Conservation (phyloP, 1,140 invertebrate species). For the Neodiprion virginianus region DNA sequence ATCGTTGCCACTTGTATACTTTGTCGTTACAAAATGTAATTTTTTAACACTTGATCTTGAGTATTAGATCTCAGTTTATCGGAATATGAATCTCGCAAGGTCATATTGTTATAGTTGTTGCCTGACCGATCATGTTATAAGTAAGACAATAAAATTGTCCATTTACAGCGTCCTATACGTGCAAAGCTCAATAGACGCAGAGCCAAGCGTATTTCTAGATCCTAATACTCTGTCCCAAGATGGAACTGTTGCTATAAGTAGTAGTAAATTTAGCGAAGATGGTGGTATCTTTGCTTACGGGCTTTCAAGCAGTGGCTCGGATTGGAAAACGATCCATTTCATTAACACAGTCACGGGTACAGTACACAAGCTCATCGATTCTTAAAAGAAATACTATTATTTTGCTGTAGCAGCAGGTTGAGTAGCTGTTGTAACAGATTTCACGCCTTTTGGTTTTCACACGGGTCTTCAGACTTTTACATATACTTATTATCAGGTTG, state of each 20-base stretch:
- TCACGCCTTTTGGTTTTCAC: not conserved
- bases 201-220: slow-evolving; percentile 91
- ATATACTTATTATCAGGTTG: too few species aligned
- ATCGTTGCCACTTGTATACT: too few species aligned
- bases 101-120: too few species aligned
- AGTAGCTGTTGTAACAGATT: slow-evolving; percentile 11
- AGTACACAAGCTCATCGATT: slow-evolving; percentile 21
- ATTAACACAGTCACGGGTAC: slow-evolving; percentile 78
- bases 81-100: too few species aligned
- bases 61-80: not conserved
- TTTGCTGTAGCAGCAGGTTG: slow-evolving; percentile 9
- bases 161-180: slow-evolving; percentile 88
- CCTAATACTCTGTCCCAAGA: slow-evolving; percentile 93
- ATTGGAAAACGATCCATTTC: slow-evolving; percentile 93
- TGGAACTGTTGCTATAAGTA: slow-evolving; percentile 88
- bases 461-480: not conserved
- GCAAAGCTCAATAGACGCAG: slow-evolving; percentile 80
- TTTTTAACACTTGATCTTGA: not conserved
- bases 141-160: not conserved
- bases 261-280: slow-evolving; percentile 88
- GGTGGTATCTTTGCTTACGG: slow-evolving; percentile 91
- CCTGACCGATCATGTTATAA: too few species aligned
- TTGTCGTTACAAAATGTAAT: too few species aligned
- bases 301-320: slow-evolving; percentile 90
- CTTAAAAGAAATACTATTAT: slow-evolving; percentile 15